Evolutionary conservation across 2,888 invertebrate species (phyloP), one percentile per base, ranked within the genome.

Genomic region (Dastarcus helophoroides): DNA sequence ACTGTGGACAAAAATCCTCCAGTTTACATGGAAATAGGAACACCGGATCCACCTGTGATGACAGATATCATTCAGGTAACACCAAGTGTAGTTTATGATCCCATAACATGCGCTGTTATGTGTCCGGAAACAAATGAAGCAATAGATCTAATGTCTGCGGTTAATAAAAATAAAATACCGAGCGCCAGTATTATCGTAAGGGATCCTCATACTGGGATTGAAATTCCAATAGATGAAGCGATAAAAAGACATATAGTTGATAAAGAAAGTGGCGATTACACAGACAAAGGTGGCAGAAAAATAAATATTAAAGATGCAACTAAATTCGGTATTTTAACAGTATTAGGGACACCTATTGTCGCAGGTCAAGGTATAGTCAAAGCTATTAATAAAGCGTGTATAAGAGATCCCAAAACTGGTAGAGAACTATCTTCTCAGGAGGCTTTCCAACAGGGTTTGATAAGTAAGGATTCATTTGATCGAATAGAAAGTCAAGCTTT

Each of bases 371-470:
- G 76, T 42, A 69, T 77, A 1, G 68, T 79, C 32, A 75, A 79
- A 54, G 69, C 76, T 1, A 69, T 81, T 3, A 60, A 58, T 36
- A 55, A 53, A 41, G 36, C 51, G 2, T 75, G 80, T 65, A 72
- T 81, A 8, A 64, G 73, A 32, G 88, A 91, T 59, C 86, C 90
- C 1, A 73, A 71, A 44, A 81, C 85, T 1, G 86, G 84, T 3
- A 76, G 84, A 53, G 75, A 77, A 51, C 67, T 88, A 41, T 81
- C 83, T 2, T 71, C 85, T 44, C 80, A 84, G 58, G 78, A 82
- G 29, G 90, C 90, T 3, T 73, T 84, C 42, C 73, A 80, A 52
- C 68, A 77, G 37, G 86, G 85, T 4, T 58, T 79, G 35, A 78
- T 89, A 33, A 79, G 71, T 48, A 50, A 63, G 31, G 51, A 65